Conservation (phyloP, 1,140 invertebrate species). For the Apis dorsata region DNA sequence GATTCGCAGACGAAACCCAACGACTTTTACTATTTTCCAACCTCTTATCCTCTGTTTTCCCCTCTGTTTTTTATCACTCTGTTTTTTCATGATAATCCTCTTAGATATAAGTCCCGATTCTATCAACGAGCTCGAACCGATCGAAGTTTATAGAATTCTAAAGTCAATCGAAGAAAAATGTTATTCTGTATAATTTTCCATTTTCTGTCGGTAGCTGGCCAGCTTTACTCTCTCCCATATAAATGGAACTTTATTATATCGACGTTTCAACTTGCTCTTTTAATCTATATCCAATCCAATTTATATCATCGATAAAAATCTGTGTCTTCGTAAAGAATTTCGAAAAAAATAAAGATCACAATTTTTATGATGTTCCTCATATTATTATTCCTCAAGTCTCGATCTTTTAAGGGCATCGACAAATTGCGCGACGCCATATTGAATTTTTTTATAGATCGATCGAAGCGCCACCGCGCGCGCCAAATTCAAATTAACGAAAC, state of each 20-base stretch:
- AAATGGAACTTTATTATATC: not conserved
- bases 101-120: conserved; percentile 21
- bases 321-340: too few relatives aligned
- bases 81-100: conserved; percentile 18
- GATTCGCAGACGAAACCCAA: not conserved
- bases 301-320: not conserved
- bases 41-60: not conserved
- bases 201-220: not conserved
- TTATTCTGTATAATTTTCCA: conserved; percentile 31
- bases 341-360: too few relatives aligned
- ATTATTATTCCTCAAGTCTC: too few relatives aligned
- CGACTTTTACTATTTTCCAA: not conserved
- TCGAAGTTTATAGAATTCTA: conserved; percentile 8
- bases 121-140: not conserved
- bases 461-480: too few relatives aligned
- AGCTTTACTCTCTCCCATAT: not conserved
- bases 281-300: not conserved
- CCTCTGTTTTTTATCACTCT: conserved; percentile 1
- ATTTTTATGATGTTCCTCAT: too few relatives aligned
- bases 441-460: too few relatives aligned
- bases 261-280: not conserved
- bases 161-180: conserved; percentile 25
- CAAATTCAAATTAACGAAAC: too few relatives aligned
- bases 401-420: too few relatives aligned
- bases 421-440: too few relatives aligned